phyloP scores from a whole-genome alignment of 2,888 invertebrate genomes.

The Pristionchus mayeri region DNA sequence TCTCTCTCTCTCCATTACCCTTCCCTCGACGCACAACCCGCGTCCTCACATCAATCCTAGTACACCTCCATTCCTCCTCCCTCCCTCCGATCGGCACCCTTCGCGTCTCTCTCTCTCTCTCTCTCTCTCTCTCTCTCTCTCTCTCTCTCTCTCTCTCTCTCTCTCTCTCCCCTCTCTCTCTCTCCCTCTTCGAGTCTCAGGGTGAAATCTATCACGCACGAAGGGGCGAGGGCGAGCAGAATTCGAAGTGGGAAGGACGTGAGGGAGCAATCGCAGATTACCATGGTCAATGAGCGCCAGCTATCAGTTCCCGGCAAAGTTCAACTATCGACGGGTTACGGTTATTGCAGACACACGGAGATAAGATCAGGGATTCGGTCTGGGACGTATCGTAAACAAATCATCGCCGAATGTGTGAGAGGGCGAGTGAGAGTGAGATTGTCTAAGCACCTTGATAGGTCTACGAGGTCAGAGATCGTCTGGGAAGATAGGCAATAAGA shows the following conservation, averaged over 20 bases:
- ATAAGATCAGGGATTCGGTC: neutral
- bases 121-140: neutral
- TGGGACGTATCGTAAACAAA: conserved; percentile 36
- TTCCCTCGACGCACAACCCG: neutral
- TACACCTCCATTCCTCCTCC: neutral
- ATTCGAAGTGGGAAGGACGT: neutral
- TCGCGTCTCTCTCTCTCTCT: neutral
- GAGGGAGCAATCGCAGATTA: conserved; percentile 11
- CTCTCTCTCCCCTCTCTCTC: neutral
- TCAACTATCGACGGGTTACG: conserved; percentile 15
- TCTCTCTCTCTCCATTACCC: neutral
- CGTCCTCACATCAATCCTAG: conserved; percentile 36
- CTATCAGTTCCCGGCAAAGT: conserved; percentile 26
- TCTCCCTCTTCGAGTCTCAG: neutral
- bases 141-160: neutral
- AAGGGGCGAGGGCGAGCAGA: neutral
- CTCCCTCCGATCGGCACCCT: neutral
- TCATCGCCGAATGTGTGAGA: conserved; percentile 21
- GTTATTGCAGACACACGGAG: neutral
- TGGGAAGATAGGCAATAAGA: neutral
- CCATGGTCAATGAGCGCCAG: conserved; percentile 17
- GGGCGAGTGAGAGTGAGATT: neutral
- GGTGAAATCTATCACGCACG: neutral
- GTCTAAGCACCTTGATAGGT: conserved; percentile 3
- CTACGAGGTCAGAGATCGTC: conserved; percentile 13